A percentile compares a stretch with the other conserved stretches of the same genome.
phyloP scores from a whole-genome alignment of 2,113 vertebrate species.

The Stegastes partitus region DNA sequence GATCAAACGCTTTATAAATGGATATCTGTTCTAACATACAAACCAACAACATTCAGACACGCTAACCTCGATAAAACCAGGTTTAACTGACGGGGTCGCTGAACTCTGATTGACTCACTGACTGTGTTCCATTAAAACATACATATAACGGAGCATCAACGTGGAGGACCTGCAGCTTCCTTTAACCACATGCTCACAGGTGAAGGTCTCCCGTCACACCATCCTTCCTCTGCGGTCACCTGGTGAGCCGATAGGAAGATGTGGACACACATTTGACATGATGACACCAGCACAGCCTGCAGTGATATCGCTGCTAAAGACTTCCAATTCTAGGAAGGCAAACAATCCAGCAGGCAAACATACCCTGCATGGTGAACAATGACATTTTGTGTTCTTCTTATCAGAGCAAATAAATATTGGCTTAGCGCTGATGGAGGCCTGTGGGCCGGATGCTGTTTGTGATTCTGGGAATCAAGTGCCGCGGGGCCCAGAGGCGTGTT shows the following conservation, averaged over 20 bases:
- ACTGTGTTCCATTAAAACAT: background rate
- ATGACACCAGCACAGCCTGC: conserved; percentile 36
- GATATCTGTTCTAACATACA: too few species aligned
- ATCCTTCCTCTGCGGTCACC: conserved; percentile 2
- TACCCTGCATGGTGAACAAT: conserved; percentile 44
- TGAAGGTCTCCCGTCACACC: background rate
- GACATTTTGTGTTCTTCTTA: conserved; percentile 69
- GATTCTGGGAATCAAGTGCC: conserved; percentile 64
- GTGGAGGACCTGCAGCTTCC: too few species aligned
- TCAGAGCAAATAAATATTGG: conserved; percentile 72
- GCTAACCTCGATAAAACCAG: too few species aligned
- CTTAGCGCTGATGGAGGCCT: conserved; percentile 57
- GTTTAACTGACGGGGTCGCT: too few species aligned
- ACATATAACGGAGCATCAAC: background rate
- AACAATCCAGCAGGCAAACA: conserved; percentile 51
- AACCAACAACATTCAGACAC: too few species aligned
- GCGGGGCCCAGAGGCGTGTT: conserved; percentile 38
- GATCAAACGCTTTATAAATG: too few species aligned
- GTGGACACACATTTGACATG: conserved; percentile 42
- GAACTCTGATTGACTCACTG: background rate
- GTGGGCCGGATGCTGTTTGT: conserved; percentile 59
- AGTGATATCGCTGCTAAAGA: conserved; percentile 40
- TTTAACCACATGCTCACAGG: too few species aligned
- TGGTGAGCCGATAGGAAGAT: conserved; percentile 20
- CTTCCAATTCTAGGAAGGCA: conserved; percentile 56